Evolutionary conservation across 2,888 invertebrate species (phyloP).

Genomic region (Leptinotarsa tumamoca): DNA sequence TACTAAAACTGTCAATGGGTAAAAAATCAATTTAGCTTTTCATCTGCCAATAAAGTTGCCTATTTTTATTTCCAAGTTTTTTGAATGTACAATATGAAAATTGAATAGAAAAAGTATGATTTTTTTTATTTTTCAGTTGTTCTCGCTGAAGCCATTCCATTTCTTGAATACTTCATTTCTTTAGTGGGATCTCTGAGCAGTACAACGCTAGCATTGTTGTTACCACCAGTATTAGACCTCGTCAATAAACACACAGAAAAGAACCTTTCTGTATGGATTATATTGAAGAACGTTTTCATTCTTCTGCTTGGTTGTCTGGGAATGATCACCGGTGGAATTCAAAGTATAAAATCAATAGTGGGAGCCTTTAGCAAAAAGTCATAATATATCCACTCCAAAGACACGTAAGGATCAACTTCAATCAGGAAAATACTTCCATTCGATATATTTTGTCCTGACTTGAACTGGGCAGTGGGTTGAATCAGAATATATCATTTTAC

Average conservation of each 20-base stretch:
- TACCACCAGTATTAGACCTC: conserved; percentile 89
- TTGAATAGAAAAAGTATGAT: no score
- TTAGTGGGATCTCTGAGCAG: conserved; percentile 92
- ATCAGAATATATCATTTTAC: no score
- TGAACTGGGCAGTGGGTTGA: no score
- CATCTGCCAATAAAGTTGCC: no score
- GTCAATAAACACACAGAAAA: conserved; percentile 75
- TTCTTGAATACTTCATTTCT: conserved; percentile 88
- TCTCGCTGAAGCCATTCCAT: conserved; percentile 87
- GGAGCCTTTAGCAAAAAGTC: conserved; percentile 39
- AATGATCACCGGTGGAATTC: conserved; percentile 81
- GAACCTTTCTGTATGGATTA: conserved; percentile 67
- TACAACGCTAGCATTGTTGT: conserved; percentile 86
- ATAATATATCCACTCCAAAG: no score
- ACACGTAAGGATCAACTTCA: no score
- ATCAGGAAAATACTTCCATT: no score
- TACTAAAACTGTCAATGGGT: no score
- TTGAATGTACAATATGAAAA: no score
- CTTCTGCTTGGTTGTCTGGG: conserved; percentile 78
- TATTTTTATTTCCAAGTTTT: no score
- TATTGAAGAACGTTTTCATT: conserved; percentile 73
- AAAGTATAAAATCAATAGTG: conserved; percentile 75
- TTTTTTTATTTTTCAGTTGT: conserved; percentile 72
- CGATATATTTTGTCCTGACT: no score
- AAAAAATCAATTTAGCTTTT: no score